Conservation (phyloP, 1,140 invertebrate species). For the Andrena cerasifolii region DNA sequence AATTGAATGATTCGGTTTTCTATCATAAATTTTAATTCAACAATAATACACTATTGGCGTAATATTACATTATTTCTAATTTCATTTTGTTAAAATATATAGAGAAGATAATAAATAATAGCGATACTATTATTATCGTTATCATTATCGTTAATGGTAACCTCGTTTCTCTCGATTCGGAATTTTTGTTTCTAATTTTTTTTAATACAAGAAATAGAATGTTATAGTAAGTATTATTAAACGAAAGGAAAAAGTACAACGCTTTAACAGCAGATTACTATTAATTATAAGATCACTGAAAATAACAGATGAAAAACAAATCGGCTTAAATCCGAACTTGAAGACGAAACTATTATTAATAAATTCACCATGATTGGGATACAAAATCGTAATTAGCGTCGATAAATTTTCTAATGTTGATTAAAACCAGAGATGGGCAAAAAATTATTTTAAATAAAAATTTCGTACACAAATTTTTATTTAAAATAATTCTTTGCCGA, state of each 20-base stretch:
- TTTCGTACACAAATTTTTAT: no score
- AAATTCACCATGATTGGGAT: not conserved
- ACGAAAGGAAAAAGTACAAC: not conserved
- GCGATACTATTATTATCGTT: no score
- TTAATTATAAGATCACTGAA: no score
- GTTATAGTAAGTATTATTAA: not conserved
- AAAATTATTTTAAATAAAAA: no score
- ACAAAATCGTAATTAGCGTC: not conserved
- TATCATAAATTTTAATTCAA: no score
- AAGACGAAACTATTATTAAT: constrained; percentile 34
- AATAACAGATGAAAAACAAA: not conserved
- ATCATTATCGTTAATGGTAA: not conserved
- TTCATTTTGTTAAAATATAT: constrained; percentile 28
- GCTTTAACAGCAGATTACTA: not conserved
- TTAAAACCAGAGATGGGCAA: no score
- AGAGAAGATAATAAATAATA: not conserved
- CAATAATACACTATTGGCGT: no score
- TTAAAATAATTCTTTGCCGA: no score
- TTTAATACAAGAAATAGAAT: constrained; percentile 2
- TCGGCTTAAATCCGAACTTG: constrained; percentile 28
- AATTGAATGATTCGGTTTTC: no score
- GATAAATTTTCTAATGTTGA: not conserved
- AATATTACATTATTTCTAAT: no score
- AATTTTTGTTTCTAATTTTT: constrained; percentile 8
- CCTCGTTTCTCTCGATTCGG: no score